Base-by-base conservation (phyloP, 2,888 invertebrate species). In the Tachina lurida region DNA sequence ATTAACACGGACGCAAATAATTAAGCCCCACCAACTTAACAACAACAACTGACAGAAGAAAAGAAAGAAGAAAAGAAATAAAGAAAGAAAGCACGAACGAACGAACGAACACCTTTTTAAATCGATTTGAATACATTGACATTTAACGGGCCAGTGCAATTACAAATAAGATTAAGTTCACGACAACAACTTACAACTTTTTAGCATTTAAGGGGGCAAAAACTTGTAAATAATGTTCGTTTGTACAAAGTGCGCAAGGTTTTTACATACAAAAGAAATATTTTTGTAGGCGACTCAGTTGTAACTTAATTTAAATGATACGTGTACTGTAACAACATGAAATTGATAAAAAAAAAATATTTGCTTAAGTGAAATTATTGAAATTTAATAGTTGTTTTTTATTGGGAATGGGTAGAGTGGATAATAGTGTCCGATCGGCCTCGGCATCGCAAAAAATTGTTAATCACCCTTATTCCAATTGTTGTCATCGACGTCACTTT, bases 161-260 rank as follows among this genome's bases (percentile, higher is more conserved):
- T 63, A 63, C 73, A 81, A 84, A 84, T 67, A 70, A 56, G 84
- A 84, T 84, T 84, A 81, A 81, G 67, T 77, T 62, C 56, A 75
- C 22, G 62, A 73, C 73, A 77, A 65, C 43, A 52, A 45, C 15
- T 47, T 49, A 31, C 31, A 31, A 31, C 31, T 2, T 43, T 56
- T 43, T 13, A 5, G 9, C 17, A 39, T 62, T 67, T 47, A 39
- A 54, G 47, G 63, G 63, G 63, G 17, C 13, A 43, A 17, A n/a
- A 62, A 75, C 49, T 49, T 65, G 31, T 47, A 52, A 62, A 41
- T 43, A 62, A 62, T 62, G 17, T 5, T 43, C 43, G 41, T 62
- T 60, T 60, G 39, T 22, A n/a, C 15, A 58, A 58, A 39, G 39
- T 62, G n/a, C 12, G 19, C 41, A 60, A 60, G 39, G 31, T 60